Evolutionary conservation across 2,888 invertebrate species (phyloP).

Genomic region (Ecliptopera silaceata): DNA sequence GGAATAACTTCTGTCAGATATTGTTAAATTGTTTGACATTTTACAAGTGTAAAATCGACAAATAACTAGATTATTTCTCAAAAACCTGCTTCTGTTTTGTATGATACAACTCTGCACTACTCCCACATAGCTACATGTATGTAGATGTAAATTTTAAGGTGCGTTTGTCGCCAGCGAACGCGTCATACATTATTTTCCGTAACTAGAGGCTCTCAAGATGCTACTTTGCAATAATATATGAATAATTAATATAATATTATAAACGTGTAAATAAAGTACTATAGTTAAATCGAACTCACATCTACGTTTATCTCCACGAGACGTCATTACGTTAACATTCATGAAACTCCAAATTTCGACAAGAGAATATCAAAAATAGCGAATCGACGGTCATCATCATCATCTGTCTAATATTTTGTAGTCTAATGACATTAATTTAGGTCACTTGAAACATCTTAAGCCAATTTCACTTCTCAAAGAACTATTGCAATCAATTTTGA

Average conservation of each 20-base stretch:
- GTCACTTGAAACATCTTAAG: conserved; percentile 71
- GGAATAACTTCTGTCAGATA: conserved; percentile 43
- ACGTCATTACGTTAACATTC: conserved; percentile 64
- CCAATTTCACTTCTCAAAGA: conserved; percentile 60
- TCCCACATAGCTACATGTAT: not conserved
- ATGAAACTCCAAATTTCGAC: conserved; percentile 80
- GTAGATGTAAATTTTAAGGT: not conserved
- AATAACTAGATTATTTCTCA: not conserved
- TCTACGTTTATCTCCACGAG: conserved; percentile 64
- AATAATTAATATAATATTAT: conserved; percentile 56
- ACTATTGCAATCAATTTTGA: conserved; percentile 68
- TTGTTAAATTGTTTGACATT: not conserved
- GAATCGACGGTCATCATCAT: conserved; percentile 73
- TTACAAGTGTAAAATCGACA: not conserved
- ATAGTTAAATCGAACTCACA: conserved; percentile 70
- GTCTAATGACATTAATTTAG: conserved; percentile 70
- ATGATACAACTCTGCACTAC: too few species aligned
- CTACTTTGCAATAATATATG: conserved; percentile 76
- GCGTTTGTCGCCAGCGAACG: conserved; percentile 60
- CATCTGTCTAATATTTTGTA: conserved; percentile 73
- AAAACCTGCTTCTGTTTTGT: too few species aligned
- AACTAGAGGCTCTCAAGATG: conserved; percentile 70
- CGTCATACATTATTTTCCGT: conserved; percentile 60
- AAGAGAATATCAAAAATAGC: conserved; percentile 84
- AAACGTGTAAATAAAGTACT: conserved; percentile 82